Base-by-base conservation (phyloP, 2,797 vertebrate genomes). In the Alauda arvensis region DNA sequence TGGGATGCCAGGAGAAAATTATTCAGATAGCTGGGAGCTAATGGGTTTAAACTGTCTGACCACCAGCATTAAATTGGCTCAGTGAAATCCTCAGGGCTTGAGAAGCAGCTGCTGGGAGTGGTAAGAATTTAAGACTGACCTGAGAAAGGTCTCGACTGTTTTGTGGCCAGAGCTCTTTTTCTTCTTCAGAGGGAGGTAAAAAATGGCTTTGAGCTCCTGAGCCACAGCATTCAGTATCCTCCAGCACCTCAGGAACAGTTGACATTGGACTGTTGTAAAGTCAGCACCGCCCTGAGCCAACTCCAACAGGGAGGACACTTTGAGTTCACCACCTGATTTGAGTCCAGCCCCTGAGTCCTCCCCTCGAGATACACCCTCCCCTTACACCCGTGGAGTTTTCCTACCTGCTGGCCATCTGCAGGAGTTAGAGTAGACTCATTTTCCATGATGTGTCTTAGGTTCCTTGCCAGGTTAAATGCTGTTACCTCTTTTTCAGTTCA, bases 111-210 rank as follows among this genome's bases (percentile, higher is more conserved):
- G 45, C 70, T 51, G 31, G 46, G 14, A 39, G 66, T 88, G 71
- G 84, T 70, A 75, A 85, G 87, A 91, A 93, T 93, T 92, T 88
- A 93, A 93, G 83, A 83, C 81, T 84, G 85, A 93, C 74, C 94
- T 77, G 60, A 93, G 89, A 83, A 93, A 92, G 78, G 57, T 72
- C 90, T 87, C 9, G 8, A 51, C 49, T 72, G 74, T 55, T 88
- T 83, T 81, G 56, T 56, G 65, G 43, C 20, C 42, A 88, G 70
- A 63, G 29, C 8, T 82, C 52, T 43, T 88, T 61, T 77, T 66
- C 57, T 46, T 75, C 52, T 60, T 86, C 46, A 85, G 8, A 76
- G 20, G 20, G 57, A 90, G 46, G 28, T 77, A 49, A 72, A 53
- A 77, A 60, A 34, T 18, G 3, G 21, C 48, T 51, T 45, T 33